Evolutionary conservation across 2,797 vertebrate genomes (phyloP), one percentile per base, ranked within the genome.

Genomic region (Anguilla pacifica): DNA sequence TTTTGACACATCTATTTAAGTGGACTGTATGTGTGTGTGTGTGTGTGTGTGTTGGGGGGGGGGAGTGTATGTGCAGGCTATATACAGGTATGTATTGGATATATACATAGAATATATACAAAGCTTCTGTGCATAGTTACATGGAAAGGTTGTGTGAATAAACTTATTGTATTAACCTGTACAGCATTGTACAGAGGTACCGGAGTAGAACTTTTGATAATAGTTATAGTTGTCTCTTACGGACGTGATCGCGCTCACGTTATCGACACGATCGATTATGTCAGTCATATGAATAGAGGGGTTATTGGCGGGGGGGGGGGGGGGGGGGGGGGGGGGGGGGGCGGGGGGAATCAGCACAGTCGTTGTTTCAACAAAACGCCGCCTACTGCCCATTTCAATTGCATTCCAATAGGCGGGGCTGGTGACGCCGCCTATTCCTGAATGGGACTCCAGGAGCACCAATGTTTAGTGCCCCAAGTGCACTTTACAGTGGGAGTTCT

Each of bases 351-450:
- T 49, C 79, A 83, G 6, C 49, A 11, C 43, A 28, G 53, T 17
- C 31, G 31, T 22, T 28, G 43, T 43, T 17, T 3, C 11, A 43
- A 13, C 4, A 13, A 77, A 77, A 39, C 72, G 1, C 72, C 72
- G 31, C 72, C 72, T 15, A 77, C 72, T 77, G 35, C 72, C 35
- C 3, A 77, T 39, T 77, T 88, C 77, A 82, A 85, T 87, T 88
- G 87, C 93, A 96, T 96, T 96, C 96, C 95, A 92, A 91, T 89
- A 89, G 95, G 95, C 92, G 96, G 95, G 91, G 95, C 89, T 92
- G 6, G 87, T 91, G 93, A 92, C 93, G 90, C 53, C 90, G 85
- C 0, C 87, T 31, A 91, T 93, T 96, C 95, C 94, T 96, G 94
- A 96, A 96, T 96, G 95, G 94, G 96, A 85, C 90, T 87, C 90